These are phyloP conservation scores for Paedocypris micromegethes DNA, from an alignment of 2,797 vertebrate genomes.

Conservation along the genomic window DNA sequence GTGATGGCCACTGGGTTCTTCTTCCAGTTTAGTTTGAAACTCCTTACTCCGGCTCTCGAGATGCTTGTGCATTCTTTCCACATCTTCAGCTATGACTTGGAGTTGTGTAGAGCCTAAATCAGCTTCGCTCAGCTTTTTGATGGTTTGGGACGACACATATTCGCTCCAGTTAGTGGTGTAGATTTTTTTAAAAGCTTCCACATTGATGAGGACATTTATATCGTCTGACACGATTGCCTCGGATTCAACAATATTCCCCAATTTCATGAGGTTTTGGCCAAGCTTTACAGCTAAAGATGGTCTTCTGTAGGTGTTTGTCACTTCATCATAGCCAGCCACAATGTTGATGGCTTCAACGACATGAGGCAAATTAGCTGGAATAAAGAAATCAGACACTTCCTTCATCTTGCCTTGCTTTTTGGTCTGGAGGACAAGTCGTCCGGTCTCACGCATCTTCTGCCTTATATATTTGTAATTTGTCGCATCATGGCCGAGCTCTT, in stretches of 20 bases:
- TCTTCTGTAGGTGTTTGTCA: constrained; percentile 30
- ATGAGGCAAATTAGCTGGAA: constrained; percentile 4
- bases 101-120: constrained; percentile 42
- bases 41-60: constrained; percentile 20
- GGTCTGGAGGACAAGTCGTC: constrained; percentile 5
- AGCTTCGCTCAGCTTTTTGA: constrained; percentile 31
- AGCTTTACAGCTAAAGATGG: constrained; percentile 47
- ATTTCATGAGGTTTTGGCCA: constrained; percentile 42
- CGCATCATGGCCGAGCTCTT: constrained; percentile 21
- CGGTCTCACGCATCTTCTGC: constrained; percentile 4
- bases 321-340: constrained; percentile 41
- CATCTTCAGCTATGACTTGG: constrained; percentile 40
- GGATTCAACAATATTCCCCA: constrained; percentile 39
- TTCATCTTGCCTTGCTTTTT: constrained; percentile 7
- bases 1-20: constrained; percentile 11
- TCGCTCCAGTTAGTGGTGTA: constrained; percentile 39
- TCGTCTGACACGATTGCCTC: constrained; percentile 34
- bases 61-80: constrained; percentile 37
- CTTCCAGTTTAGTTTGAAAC: constrained; percentile 10
- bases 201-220: constrained; percentile 15
- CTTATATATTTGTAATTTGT: constrained; percentile 15
- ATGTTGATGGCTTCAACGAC: constrained; percentile 33
- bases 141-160: constrained; percentile 38
- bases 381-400: constrained; percentile 15
- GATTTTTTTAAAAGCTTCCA: constrained; percentile 33